Percentiles rank a stretch among this genome's conserved stretches.
Evolutionary conservation across 2,797 vertebrate genomes (phyloP).

Genomic region (Smutsia gigantea): DNA sequence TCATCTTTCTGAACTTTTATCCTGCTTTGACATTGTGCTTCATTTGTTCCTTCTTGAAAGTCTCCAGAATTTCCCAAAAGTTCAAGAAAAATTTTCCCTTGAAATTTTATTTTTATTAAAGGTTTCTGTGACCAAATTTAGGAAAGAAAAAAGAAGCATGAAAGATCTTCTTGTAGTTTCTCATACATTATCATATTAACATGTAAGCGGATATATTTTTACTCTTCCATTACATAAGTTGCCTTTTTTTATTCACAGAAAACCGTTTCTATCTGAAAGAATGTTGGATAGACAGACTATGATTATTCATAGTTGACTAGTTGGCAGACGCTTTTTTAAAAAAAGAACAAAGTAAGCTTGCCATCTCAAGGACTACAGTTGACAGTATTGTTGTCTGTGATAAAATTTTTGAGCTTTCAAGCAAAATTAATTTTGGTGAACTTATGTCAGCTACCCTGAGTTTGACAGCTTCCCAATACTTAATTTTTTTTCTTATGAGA

Average conservation of each 20-base stretch:
- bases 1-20: not conserved
- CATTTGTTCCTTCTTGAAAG: not conserved
- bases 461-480: not conserved
- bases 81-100: not conserved
- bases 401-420: not conserved
- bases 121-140: not conserved
- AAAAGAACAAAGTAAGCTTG: not conserved
- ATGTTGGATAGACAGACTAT: not conserved
- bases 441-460: not conserved
- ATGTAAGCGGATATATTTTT: not conserved
- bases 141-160: not conserved
- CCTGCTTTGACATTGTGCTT: not conserved
- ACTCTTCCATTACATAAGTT: not conserved
- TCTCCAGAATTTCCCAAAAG: not conserved
- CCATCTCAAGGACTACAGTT: not conserved
- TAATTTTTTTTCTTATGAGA: not conserved
- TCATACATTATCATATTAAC: not conserved
- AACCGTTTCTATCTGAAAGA: not conserved
- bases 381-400: not conserved
- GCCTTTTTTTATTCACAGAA: not conserved
- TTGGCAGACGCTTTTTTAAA: not conserved
- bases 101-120: not conserved
- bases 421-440: slow-evolving; percentile 1
- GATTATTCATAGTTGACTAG: not conserved
- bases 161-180: not conserved